Base-by-base conservation (phyloP, 2,888 invertebrate species). In the Lepeophtheirus nordmannii region DNA sequence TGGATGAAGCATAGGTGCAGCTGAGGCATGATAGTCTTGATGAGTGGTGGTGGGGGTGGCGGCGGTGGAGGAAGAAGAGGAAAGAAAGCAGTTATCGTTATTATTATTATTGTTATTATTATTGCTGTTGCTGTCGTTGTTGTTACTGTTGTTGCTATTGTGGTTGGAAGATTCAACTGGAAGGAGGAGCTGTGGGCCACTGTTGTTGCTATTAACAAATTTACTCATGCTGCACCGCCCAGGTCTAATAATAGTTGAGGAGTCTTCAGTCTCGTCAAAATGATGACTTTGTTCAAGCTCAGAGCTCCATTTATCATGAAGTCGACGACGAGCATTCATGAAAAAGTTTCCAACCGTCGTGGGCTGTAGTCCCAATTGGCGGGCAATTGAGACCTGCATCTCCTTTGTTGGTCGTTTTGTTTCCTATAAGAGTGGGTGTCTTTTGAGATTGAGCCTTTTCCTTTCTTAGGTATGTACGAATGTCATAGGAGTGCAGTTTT, bases 301-400 rank as follows among this genome's bases (percentile, higher is more conserved):
- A 74, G 94, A 94, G 76, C 90, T 88, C 94, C 96, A 97, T 74
- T 96, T 97, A 78, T 97, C 97, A 70, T 79, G 75, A 39, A 79
- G 78, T 70, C 98, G 83, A 72, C 98, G 83, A 68, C 97, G 82
- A n/a, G 98, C 98, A 78, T 98, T 98, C 98, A 99, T 98, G 80
- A 99, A 98, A 82, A 98, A 98, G 78, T 98, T 98, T 62, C 97
- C 96, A 68, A 97, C 96, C 12, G 97, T 97, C 66, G 93, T 93
- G 65, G 96, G 93, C 76, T 96, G 94, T 71, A 97, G 81, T 69
- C 96, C 94, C 72, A 97, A 80, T 76, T 97, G 96, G 71, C 96
- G 82, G 38, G 96, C 96, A 80, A 97, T 97, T 73, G 96, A 96
- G 73, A 96, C 93, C 81, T 97, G 97, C 96, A 97, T 97, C 80